Evolutionary conservation across 2,797 vertebrate species (phyloP).

Genomic region (Liasis olivaceus): DNA sequence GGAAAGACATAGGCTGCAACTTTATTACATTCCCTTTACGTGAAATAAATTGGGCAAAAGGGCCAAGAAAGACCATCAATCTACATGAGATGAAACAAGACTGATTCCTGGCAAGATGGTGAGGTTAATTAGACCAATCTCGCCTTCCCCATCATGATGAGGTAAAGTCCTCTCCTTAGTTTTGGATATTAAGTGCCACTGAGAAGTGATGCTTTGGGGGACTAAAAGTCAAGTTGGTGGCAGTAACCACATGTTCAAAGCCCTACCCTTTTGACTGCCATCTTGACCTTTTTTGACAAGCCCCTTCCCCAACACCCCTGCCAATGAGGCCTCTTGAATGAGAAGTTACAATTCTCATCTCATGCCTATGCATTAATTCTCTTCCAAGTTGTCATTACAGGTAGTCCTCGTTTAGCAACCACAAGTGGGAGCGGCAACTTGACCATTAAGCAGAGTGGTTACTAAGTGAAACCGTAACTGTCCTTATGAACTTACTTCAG

Average conservation of each 20-base stretch:
- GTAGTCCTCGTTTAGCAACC: neutral
- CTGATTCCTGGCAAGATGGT: neutral
- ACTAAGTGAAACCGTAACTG: neutral
- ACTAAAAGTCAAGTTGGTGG: neutral
- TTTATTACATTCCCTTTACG: neutral
- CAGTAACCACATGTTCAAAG: neutral
- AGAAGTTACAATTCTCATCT: neutral
- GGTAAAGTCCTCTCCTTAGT: neutral
- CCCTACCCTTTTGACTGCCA: neutral
- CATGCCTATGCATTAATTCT: neutral
- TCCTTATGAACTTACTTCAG: neutral
- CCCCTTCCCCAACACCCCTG: neutral
- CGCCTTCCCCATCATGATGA: neutral
- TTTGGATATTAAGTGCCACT: neutral
- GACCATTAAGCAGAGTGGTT: neutral
- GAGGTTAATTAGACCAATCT: neutral
- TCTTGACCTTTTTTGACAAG: neutral
- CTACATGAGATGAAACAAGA: neutral
- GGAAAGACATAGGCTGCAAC: neutral
- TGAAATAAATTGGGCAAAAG: neutral
- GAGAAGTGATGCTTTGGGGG: neutral
- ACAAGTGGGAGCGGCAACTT: neutral
- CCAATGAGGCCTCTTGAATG: neutral
- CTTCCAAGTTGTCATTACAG: neutral
- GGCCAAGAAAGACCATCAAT: neutral